Evolutionary conservation across 2,113 vertebrate species (phyloP).

Genomic region (Lutjanus erythropterus): DNA sequence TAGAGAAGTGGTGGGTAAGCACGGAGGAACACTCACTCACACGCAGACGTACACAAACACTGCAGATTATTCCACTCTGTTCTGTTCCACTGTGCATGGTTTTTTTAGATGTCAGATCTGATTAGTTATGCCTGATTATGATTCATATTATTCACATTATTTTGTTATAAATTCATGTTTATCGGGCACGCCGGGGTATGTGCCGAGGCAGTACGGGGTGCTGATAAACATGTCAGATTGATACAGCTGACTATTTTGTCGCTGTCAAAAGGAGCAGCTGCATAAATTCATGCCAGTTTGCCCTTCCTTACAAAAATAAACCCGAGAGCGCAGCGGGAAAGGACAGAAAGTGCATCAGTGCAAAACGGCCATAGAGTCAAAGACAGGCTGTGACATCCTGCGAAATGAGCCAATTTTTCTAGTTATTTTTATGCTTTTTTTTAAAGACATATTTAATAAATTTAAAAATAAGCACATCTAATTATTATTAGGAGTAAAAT

Average conservation of each 20-base stretch:
- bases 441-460: neutral
- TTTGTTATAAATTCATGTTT: slow-evolving; percentile 64
- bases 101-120: slow-evolving; percentile 65
- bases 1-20: slow-evolving; percentile 36
- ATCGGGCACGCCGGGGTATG: slow-evolving; percentile 22
- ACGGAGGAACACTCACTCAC: slow-evolving; percentile 14
- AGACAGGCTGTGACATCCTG: neutral
- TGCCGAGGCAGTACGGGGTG: slow-evolving; percentile 42
- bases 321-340: neutral
- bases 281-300: slow-evolving; percentile 22
- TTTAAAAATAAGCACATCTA: neutral
- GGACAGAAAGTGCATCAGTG: neutral
- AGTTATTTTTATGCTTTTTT: neutral
- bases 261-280: slow-evolving; percentile 57
- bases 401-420: neutral
- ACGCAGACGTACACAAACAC: slow-evolving; percentile 39
- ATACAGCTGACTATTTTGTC: slow-evolving; percentile 40
- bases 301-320: slow-evolving; percentile 1
- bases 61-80: slow-evolving; percentile 34
- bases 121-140: slow-evolving; percentile 67
- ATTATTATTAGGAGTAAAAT: too few relatives aligned
- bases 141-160: slow-evolving; percentile 70
- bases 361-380: neutral
- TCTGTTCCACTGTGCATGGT: slow-evolving; percentile 40
- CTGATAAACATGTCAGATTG: slow-evolving; percentile 67